Conservation (phyloP, 2,113 vertebrate genomes). For the Amphilophus citrinellus region DNA sequence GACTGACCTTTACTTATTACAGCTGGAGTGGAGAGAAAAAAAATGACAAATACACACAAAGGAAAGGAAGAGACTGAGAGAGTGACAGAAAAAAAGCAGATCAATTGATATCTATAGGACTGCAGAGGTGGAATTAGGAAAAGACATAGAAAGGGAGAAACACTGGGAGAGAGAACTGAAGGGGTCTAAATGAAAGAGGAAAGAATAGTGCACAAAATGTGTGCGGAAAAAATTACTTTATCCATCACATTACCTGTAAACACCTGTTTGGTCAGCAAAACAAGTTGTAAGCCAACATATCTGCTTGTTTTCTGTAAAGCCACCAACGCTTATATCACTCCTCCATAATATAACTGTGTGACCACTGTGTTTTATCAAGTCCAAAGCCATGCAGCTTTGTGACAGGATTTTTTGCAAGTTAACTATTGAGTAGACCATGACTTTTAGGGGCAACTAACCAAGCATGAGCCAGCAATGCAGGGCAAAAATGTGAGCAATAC, state of each 20-base stretch:
- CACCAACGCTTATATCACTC: not conserved
- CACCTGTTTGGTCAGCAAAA: not conserved
- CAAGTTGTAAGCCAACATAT: not conserved
- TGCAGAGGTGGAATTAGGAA: slow-evolving; percentile 18
- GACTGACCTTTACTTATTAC: slow-evolving; percentile 68
- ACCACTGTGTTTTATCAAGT: no score
- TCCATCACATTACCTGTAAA: not conserved
- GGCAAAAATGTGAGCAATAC: not conserved
- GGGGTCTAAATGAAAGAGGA: not conserved
- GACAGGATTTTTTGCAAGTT: not conserved
- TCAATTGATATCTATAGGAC: slow-evolving; percentile 9
- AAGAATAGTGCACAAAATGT: not conserved
- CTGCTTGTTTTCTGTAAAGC: slow-evolving; percentile 7
- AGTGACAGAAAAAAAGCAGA: slow-evolving; percentile 4
- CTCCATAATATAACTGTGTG: slow-evolving; percentile 20
- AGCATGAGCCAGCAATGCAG: not conserved
- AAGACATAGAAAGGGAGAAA: not conserved
- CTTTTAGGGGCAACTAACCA: not conserved
- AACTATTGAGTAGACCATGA: not conserved
- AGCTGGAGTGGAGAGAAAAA: slow-evolving; percentile 2
- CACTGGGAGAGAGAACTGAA: not conserved
- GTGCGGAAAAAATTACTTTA: not conserved
- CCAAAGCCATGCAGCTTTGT: no score
- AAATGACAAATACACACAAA: slow-evolving; percentile 7
- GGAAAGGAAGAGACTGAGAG: not conserved